phyloP scores from a whole-genome alignment of 2,888 invertebrate species.

The Nemapogon koenigi region DNA sequence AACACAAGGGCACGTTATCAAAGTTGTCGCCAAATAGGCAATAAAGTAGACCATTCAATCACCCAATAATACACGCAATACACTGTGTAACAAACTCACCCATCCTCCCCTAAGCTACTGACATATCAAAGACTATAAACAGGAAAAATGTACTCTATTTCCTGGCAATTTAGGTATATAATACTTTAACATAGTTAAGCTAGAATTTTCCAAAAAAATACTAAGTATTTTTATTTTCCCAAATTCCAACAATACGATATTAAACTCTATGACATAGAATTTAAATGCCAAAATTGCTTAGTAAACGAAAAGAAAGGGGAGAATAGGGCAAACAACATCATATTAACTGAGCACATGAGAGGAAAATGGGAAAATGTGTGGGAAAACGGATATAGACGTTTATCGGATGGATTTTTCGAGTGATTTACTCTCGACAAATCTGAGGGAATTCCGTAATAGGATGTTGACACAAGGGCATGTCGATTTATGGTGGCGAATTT shows the following conservation, averaged over 20 bases:
- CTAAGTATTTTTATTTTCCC: too few relatives aligned
- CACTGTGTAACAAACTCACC: slow-evolving; percentile 61
- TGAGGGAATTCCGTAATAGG: slow-evolving; percentile 51
- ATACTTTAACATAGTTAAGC: not conserved
- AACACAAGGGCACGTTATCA: slow-evolving; percentile 52
- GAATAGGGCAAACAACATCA: slow-evolving; percentile 58
- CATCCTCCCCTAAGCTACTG: slow-evolving; percentile 28
- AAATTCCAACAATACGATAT: too few relatives aligned
- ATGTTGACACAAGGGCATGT: slow-evolving; percentile 53
- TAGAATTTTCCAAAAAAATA: too few relatives aligned
- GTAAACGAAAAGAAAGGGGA: slow-evolving; percentile 33
- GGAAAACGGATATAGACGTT: slow-evolving; percentile 64
- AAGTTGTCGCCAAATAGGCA: slow-evolving; percentile 34
- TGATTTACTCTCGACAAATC: slow-evolving; percentile 61
- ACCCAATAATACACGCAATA: slow-evolving; percentile 62
- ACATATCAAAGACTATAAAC: not conserved
- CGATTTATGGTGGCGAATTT: slow-evolving; percentile 55
- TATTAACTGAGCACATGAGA: slow-evolving; percentile 65
- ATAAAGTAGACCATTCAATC: slow-evolving; percentile 58
- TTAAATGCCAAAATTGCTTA: too few relatives aligned
- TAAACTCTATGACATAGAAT: too few relatives aligned
- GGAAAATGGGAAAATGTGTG: slow-evolving; percentile 62
- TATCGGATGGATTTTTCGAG: slow-evolving; percentile 61
- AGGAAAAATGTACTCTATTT: not conserved
- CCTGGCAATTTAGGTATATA: not conserved